These are phyloP conservation scores for Cyprinus carpio DNA, from an alignment of 2,113 vertebrate genomes.

Conservation along the genomic window DNA sequence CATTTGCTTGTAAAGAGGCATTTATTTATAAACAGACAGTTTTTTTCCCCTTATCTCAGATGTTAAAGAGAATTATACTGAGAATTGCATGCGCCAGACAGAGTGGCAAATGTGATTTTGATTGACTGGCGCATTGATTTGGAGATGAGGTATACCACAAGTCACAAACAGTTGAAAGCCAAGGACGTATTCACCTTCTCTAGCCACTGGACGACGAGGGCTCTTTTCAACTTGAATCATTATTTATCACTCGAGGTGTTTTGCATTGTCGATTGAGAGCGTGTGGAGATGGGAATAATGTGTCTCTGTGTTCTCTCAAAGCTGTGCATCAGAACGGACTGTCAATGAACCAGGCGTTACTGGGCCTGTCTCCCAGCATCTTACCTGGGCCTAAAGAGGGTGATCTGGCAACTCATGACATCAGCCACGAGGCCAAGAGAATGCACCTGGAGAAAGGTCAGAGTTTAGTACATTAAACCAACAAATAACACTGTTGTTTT, in stretches of 20 bases:
- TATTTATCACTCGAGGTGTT: constrained; percentile 41
- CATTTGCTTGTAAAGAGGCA: background rate
- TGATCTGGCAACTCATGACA: constrained; percentile 93
- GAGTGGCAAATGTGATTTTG: constrained; percentile 50
- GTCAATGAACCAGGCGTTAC: constrained; percentile 95
- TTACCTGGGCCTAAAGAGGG: constrained; percentile 95
- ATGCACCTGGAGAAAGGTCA: constrained; percentile 97
- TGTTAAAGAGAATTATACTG: constrained; percentile 38
- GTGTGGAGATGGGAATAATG: constrained; percentile 30
- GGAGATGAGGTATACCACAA: constrained; percentile 53
- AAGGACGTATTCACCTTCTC: constrained; percentile 54
- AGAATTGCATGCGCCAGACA: constrained; percentile 29
- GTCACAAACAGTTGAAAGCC: constrained; percentile 57
- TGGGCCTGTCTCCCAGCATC: constrained; percentile 94
- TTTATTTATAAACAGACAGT: background rate
- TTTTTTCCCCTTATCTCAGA: constrained; percentile 9
- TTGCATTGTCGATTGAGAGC: constrained; percentile 33
- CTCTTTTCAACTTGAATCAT: constrained; percentile 44
- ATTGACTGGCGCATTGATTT: constrained; percentile 56
- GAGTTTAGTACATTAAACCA: background rate
- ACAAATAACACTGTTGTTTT: background rate
- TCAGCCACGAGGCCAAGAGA: constrained; percentile 92
- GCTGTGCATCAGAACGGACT: constrained; percentile 95
- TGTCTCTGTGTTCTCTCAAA: constrained; percentile 62
- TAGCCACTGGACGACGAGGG: constrained; percentile 6